Evolutionary conservation across 2,113 vertebrate genomes (phyloP), one percentile per base, ranked within the genome.

Genomic region (Apeltes quadracus): DNA sequence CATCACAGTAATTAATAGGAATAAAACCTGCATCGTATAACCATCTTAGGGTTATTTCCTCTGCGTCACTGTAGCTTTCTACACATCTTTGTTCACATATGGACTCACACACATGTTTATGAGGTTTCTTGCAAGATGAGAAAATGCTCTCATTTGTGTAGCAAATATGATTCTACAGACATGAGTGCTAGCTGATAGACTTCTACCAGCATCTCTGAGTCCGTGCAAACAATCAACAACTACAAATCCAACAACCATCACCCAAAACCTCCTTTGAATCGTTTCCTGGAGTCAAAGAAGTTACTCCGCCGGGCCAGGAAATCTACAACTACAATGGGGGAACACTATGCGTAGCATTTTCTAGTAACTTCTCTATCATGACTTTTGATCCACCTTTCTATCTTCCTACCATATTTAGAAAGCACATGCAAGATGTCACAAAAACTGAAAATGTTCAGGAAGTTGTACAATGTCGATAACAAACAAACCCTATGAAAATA

Each of bases 401-500:
- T 16, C 50, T 48, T 68, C 66, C 46, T 46, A 57, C 43, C 44
- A 46, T 27, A 70, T 32, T 59, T 27, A 66, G 34, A 67, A 8
- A 38, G 29, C 41, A 27, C 51, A 7, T 56, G 13, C n/a, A 41
- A 71, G 38, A 39, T 70, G 67, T 75, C 55, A 46, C 44, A 69
- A 59, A 62, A 29, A 82, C 29, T 78, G 64, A 79, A 73, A 78
- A 81, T 79, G 48, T 70, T 39, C 50, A 72, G 63, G 48, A 64
- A 20, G 55, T 65, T 81, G 59, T 72, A 75, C 69, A 57, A 48
- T 87, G 84, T 71, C 85, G 64, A 80, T 69, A 84, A 85, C 84
- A 81, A 82, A 86, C 53, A 85, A 78, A 51, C 4, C 0, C 67
- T 38, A 61, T 76, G 82, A 79, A 83, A 54, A n/a, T 38, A 43